Base-by-base conservation (phyloP, 2,888 invertebrate species). In the Heliconius sara region DNA sequence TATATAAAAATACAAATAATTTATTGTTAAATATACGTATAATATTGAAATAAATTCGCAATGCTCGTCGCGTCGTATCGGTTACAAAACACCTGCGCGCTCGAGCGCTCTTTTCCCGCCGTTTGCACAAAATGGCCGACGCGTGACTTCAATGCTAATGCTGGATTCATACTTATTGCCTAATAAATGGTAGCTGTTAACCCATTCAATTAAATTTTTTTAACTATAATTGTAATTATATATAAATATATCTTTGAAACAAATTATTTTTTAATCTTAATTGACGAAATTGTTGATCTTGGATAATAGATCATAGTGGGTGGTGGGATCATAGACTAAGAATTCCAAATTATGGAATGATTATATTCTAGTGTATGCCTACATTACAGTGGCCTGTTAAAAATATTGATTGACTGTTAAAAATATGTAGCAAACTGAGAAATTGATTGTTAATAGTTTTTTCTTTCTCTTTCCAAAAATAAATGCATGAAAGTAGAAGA, bases 71-170 rank as follows among this genome's bases (percentile, higher is more conserved):
- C 86, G 82, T 77, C 84, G 85, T 89, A 90, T 89, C 90, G 87
- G 88, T 87, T 85, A 86, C 89, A 86, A 87, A 87, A 88, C 90
- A 91, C 91, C 91, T 90, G 91, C 85, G 87, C 91, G 85, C 84
- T 87, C 86, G 86, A 89, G 89, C 90, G 91, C 85, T 81, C 89
- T 90, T 89, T 91, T 91, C 91, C 91, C 91, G 92, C 90, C 89
- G 86, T 91, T 91, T 87, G 86, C 88, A 90, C 93, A 92, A 93
- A 94, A 94, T 94, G 93, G 94, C 92, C 88, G 93, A 88, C 90
- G 89, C 94, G 93, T 93, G 93, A 91, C 91, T 86, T 30, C 87
- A 86, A 85, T 89, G 71, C 79, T 81, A 82, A 87, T 84, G 79
- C 70, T 77, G 78, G 76, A 83, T 81, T 81, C 80, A 81, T 83